phyloP scores from a whole-genome alignment of 2,888 invertebrate species.

The Drosophila mettleri region DNA sequence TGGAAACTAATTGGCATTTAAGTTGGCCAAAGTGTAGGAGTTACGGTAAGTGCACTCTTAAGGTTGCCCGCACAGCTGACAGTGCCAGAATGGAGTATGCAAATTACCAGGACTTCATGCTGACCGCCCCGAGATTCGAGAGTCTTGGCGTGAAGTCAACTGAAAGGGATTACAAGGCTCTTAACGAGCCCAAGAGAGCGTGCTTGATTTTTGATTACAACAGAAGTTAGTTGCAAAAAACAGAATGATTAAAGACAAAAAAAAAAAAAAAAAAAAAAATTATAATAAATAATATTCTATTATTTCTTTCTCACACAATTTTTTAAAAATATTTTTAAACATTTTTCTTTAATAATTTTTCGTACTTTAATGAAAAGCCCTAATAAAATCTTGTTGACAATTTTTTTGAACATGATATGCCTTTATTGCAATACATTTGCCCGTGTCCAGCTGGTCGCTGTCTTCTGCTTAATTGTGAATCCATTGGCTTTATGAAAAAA shows the following conservation, averaged over 20 bases:
- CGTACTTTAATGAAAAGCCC: not conserved
- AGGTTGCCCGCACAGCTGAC: constrained; percentile 37
- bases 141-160: constrained; percentile 7
- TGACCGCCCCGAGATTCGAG: constrained; percentile 32
- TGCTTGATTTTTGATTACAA: not conserved
- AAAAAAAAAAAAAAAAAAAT: not conserved
- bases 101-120: constrained; percentile 46
- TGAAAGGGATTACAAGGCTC: constrained; percentile 5
- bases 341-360: not conserved
- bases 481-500: constrained; percentile 34
- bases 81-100: constrained; percentile 40
- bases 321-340: no score
- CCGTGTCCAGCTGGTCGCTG: constrained; percentile 3
- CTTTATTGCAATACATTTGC: constrained; percentile 4
- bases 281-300: not conserved
- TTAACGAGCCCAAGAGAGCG: not conserved
- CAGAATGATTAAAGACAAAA: not conserved
- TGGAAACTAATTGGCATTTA: constrained; percentile 76
- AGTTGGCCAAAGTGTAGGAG: constrained; percentile 53
- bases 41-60: constrained; percentile 58
- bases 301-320: no score
- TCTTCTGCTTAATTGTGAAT: constrained; percentile 49
- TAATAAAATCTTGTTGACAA: not conserved
- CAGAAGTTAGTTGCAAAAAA: not conserved
- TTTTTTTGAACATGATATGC: constrained; percentile 3